Conservation (phyloP, 2,888 invertebrate species). For the Loripinus fragilis region DNA sequence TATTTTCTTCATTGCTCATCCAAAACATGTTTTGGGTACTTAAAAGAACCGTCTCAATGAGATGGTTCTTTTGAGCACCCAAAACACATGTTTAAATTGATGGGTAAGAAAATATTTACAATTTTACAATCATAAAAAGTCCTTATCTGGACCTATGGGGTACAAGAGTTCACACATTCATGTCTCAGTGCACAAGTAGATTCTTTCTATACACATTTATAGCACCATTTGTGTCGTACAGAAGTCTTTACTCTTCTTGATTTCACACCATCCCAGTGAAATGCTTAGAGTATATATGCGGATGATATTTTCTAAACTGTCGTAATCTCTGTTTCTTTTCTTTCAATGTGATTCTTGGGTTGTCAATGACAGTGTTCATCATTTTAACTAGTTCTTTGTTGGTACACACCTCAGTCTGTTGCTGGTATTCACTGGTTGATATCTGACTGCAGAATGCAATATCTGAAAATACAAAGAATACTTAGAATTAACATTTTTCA, state of each 20-base stretch:
- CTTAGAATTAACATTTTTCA: too few species aligned
- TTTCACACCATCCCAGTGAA: constrained; percentile 74
- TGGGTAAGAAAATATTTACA: too few species aligned
- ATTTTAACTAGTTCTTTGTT: constrained; percentile 75
- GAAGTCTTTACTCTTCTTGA: not conserved
- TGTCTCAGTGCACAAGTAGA: not conserved
- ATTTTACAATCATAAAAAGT: too few species aligned
- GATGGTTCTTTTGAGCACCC: too few species aligned
- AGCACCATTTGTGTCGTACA: constrained; percentile 18
- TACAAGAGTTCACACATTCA: too few species aligned
- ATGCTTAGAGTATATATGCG: constrained; percentile 76
- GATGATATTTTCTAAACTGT: constrained; percentile 81
- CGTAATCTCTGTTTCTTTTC: constrained; percentile 81
- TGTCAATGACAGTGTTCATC: constrained; percentile 81
- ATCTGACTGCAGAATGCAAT: constrained; percentile 75
- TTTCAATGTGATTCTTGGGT: constrained; percentile 78
- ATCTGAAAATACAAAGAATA: constrained; percentile 62
- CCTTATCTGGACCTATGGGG: too few species aligned
- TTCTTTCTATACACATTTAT: not conserved
- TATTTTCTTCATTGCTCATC: too few species aligned
- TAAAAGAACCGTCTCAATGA: too few species aligned
- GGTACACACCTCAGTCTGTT: constrained; percentile 74
- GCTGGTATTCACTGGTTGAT: constrained; percentile 69
- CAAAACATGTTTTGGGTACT: too few species aligned
- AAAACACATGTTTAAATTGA: too few species aligned